These are phyloP conservation scores for Atlantisia rogersi DNA, from an alignment of 2,113 vertebrate genomes.

Conservation along the genomic window DNA sequence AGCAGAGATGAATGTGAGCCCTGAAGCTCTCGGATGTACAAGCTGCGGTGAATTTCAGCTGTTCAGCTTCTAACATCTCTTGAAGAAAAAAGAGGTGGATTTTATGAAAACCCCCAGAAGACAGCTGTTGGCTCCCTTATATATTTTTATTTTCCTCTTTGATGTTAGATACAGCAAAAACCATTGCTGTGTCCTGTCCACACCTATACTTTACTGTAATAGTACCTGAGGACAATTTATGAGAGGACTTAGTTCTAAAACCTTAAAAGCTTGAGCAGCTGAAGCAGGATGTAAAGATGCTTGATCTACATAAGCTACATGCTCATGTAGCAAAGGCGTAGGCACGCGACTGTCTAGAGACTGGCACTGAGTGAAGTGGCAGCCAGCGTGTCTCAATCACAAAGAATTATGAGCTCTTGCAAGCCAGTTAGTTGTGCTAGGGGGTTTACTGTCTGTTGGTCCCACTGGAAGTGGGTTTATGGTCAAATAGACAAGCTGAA, in stretches of 20 bases:
- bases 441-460: not conserved
- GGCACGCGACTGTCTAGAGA: not conserved
- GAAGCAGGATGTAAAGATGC: not conserved
- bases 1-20: not conserved
- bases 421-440: not conserved
- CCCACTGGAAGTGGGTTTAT: not conserved
- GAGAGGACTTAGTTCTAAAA: not conserved
- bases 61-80: not conserved
- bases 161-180: not conserved
- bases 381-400: not conserved
- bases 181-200: not conserved
- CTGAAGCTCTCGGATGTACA: not conserved
- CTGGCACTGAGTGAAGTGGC: not conserved
- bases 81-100: not conserved
- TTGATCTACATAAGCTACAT: not conserved
- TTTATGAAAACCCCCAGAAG: not conserved
- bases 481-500: not conserved
- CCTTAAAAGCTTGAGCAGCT: not conserved
- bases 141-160: not conserved
- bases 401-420: not conserved
- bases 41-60: not conserved
- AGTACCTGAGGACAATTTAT: not conserved
- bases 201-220: not conserved
- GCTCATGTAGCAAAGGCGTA: rapidly evolving
- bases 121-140: not conserved